These are phyloP conservation scores for Cyprinodon variegatus DNA, from an alignment of 2,113 vertebrate species.

Conservation along the genomic window DNA sequence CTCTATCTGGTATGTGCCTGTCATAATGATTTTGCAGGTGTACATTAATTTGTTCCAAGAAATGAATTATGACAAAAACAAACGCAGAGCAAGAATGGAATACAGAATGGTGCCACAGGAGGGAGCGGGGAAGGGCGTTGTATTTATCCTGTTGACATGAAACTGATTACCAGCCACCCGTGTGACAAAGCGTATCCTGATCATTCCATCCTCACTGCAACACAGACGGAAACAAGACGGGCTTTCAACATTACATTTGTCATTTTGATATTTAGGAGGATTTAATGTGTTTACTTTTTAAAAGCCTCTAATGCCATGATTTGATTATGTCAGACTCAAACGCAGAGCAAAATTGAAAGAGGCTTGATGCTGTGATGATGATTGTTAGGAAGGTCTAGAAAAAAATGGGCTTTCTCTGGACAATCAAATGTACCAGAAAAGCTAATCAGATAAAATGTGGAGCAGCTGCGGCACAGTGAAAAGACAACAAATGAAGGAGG, in stretches of 20 bases:
- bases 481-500: too few species aligned
- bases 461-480: too few species aligned
- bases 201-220: slow-evolving; percentile 1
- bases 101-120: slow-evolving; percentile 15
- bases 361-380: too few species aligned
- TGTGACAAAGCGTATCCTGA: slow-evolving; percentile 6
- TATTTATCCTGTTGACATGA: slow-evolving; percentile 8
- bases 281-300: slow-evolving; percentile 31
- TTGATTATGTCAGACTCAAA: too few species aligned
- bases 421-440: too few species aligned
- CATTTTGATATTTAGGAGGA: slow-evolving; percentile 22
- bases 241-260: slow-evolving; percentile 23
- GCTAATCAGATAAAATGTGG: too few species aligned
- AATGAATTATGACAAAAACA: slow-evolving; percentile 43
- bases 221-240: neutral
- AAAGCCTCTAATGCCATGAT: slow-evolving; percentile 16
- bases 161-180: slow-evolving; percentile 13
- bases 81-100: slow-evolving; percentile 22
- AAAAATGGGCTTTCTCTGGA: too few species aligned
- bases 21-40: slow-evolving; percentile 43
- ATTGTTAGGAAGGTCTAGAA: too few species aligned
- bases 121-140: neutral
- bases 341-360: too few species aligned
- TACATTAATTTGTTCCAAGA: slow-evolving; percentile 30
- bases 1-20: slow-evolving; percentile 15